Base-by-base conservation (phyloP, 37 sponge, comb jelly and placozoan species). In the Crambe crambe region DNA sequence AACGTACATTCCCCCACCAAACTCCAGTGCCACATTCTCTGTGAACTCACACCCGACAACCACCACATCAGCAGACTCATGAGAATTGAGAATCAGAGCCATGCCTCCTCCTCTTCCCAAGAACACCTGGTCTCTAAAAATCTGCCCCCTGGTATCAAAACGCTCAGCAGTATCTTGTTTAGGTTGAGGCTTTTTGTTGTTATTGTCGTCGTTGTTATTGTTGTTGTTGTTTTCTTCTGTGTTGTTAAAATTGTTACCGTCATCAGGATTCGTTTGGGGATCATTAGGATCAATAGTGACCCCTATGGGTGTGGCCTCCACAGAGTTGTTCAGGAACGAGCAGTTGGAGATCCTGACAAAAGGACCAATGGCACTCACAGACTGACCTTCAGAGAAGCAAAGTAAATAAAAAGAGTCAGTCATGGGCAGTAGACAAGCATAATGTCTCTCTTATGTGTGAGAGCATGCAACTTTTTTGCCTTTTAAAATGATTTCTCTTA, bases 1-100 rank as follows among this genome's bases (percentile, higher is more conserved):
- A 23, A 47, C 56, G 42, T 86, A 91, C 29, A 82, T 42, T 5
- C 91, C 91, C 17, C 75, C 91, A 59, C 92, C 92, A 54, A 70
- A 74, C 29, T 71, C 61, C 0, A 37, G 25, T 2, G 86, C 92
- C 54, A 22, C 0, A 31, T 92, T 92, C 37, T 72, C 75, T 2
- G 10, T 20, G 42, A 92, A 92, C 37, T 40, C 21, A 29, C 77
- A 76, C 0, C 35, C 78, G 12, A 22, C 25, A 8, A 77, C 31
- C 9, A 47, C 37, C 25, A 71, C 78, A 27, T 37, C 27, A 12
- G 43, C 77, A 21, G 72, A n/a, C 15, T 21, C 30, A 0, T 27
- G 37, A 8, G 41, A 23, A 70, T 72, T 77, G 37, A 85, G 27
- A 8, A 85, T 68, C 56, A 85, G 21, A 3, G 85, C 78, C 6